Base-by-base conservation (phyloP, 2,113 vertebrate genomes). In the Apistogramma diplotaenia region DNA sequence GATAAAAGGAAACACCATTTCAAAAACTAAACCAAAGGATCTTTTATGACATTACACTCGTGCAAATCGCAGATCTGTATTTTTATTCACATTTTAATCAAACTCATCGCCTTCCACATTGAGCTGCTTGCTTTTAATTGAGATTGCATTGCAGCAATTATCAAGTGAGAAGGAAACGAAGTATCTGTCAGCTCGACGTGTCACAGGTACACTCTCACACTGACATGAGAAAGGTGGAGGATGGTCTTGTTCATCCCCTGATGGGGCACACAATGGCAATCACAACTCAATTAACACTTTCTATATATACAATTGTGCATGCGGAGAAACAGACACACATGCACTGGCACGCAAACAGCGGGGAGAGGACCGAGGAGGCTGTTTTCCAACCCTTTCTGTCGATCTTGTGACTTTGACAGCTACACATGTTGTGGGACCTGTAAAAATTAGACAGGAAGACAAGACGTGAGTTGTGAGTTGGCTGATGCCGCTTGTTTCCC, bases 271-370 rank as follows among this genome's bases (percentile, higher is more conserved):
- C 92, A 95, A 93, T 90, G 91, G 87, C 93, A 94, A 90, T 91
- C 91, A 81, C 89, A 76, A 87, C 93, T 95, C 90, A 95, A 95
- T 95, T 95, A 95, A 93, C 95, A 94, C 94, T 86, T 94, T 91
- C 92, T 93, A 93, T 94, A 94, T 94, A 94, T 94, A 94, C 89
- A 93, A 76, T 78, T 71, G 73, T 78, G 73, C 80, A 78, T 15
- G 79, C 31, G 60, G 71, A 72, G 53, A 81, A 8, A 23, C 74
- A 82, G 72, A 33, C 65, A 31, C 16, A 27, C 33, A 2, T 40
- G 33, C 15, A 46, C 33, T 19, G 8, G 4, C 21, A 12, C 54
- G 76, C 78, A 89, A 70, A 79, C 87, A 89, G 78, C 71, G 16
- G 81, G 93, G 94, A 93, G 83, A 70, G 60, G 82, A 83, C 86